Evolutionary conservation across 2,113 vertebrate genomes (phyloP), one percentile per base, ranked within the genome.

Genomic region (Psophia crepitans): DNA sequence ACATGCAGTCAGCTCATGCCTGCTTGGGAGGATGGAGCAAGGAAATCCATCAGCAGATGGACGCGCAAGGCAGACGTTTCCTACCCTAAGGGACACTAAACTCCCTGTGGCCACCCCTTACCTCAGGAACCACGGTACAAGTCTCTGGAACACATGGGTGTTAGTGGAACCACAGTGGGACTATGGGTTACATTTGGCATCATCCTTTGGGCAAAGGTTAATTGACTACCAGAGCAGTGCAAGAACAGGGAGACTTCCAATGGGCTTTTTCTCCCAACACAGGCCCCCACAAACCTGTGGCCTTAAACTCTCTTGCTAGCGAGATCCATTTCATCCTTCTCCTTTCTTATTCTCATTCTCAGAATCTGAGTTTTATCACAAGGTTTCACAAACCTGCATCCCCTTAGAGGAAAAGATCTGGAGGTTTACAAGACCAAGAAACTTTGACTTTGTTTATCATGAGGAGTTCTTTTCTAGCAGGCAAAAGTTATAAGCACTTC

Each of bases 401-500:
- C 22, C 3, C 3, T 53, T 41, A 48, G 33, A 84, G 39, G 20
- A 48, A 8, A 84, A 30, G 33, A 22, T 7, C 5, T 33, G 51
- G 33, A 32, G 15, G 3, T 63, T 85, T 78, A 30, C 14, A 35
- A 75, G 74, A 84, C 56, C 53, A 84, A 68, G 70, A 71, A 92
- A 88, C 19, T 63, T 57, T 32, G 16, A 78, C 60, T 71, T 76
- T 80, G 56, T 90, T 92, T 94, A 92, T 95, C 60, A 68, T 78
- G 76, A 92, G 24, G 65, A 65, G 89, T 92, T 95, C 84, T 94
- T 95, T 89, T 89, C 80, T 82, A 65, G 48, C 61, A 92, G 77
- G n/a, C 73, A 90, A 90, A 93, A 97, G 44, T 94, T 86, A 69
- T 53, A 92, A 95, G 86, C 69, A 69, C 86, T 96, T 96, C 89